phyloP scores from a whole-genome alignment of 1,140 invertebrate genomes.

The Rhyacophila brunnea region DNA sequence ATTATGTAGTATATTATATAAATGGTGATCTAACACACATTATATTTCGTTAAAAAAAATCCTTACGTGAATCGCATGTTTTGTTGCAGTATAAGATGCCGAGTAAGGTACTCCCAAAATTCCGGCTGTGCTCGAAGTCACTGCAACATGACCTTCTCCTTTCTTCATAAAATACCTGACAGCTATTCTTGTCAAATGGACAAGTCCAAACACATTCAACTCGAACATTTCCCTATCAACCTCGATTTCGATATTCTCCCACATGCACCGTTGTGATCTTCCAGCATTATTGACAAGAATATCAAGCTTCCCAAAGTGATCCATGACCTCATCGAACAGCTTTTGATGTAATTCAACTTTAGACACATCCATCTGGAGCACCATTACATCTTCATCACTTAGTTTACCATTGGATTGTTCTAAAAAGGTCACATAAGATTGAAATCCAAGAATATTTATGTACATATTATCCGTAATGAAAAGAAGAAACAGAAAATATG shows the following conservation, averaged over 20 bases:
- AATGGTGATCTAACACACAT: no score
- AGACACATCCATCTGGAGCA: constrained; percentile 72
- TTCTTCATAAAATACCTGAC: constrained; percentile 64
- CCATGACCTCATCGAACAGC: constrained; percentile 63
- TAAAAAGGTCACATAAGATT: constrained; percentile 17
- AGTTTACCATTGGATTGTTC: constrained; percentile 51
- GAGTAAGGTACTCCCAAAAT: constrained; percentile 70
- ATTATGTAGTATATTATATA: no score
- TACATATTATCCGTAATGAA: no score
- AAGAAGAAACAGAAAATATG: no score
- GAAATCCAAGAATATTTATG: no score
- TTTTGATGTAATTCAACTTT: constrained; percentile 62
- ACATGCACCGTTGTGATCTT: constrained; percentile 73
- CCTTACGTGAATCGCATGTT: constrained; percentile 78
- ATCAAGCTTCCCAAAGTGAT: constrained; percentile 74
- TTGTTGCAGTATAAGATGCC: constrained; percentile 74
- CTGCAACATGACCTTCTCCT: constrained; percentile 66
- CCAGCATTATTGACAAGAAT: constrained; percentile 83
- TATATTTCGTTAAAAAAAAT: constrained; percentile 2
- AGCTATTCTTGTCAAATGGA: constrained; percentile 70
- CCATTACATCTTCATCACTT: constrained; percentile 62
- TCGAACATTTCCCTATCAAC: constrained; percentile 81
- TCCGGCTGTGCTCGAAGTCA: constrained; percentile 73
- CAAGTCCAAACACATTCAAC: constrained; percentile 75
- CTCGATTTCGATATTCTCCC: constrained; percentile 71